These are phyloP conservation scores for Myotis davidii DNA, from an alignment of 2,113 vertebrate genomes.

Conservation along the genomic window DNA sequence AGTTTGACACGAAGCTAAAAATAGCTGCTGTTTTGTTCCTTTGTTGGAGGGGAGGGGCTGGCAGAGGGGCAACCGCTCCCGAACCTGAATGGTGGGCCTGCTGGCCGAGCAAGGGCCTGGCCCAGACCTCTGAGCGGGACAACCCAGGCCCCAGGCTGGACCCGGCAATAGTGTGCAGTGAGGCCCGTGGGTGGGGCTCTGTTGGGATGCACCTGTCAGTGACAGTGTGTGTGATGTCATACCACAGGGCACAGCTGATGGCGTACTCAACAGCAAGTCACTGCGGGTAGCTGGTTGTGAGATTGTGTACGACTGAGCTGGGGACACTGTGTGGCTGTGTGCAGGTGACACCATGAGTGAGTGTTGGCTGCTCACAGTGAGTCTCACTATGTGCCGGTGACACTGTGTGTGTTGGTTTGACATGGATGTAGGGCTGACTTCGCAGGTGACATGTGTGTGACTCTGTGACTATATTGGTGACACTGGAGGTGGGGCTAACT, in stretches of 20 bases:
- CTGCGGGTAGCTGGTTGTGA: neutral
- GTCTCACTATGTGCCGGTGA: neutral
- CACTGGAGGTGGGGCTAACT: neutral
- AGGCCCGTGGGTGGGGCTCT: neutral
- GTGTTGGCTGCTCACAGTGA: neutral
- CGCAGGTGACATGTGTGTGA: neutral
- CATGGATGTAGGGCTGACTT: neutral
- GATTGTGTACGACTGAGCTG: neutral
- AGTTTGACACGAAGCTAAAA: conserved; percentile 69
- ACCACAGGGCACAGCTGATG: no score
- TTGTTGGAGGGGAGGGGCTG: conserved; percentile 51
- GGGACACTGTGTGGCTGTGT: neutral
- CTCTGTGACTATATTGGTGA: neutral
- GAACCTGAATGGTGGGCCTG: neutral
- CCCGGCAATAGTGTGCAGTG: rapidly evolving
- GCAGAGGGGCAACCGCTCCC: conserved; percentile 24
- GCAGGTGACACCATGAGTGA: neutral
- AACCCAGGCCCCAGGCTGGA: neutral
- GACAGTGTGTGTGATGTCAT: neutral
- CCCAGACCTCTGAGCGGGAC: neutral
- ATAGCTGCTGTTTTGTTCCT: conserved; percentile 70
- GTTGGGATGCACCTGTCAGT: neutral
- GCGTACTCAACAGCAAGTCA: neutral
- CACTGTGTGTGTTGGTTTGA: neutral
- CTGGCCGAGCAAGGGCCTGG: neutral